Conservation (phyloP, 2,797 vertebrate genomes). For the Ptychadena robeensis region DNA sequence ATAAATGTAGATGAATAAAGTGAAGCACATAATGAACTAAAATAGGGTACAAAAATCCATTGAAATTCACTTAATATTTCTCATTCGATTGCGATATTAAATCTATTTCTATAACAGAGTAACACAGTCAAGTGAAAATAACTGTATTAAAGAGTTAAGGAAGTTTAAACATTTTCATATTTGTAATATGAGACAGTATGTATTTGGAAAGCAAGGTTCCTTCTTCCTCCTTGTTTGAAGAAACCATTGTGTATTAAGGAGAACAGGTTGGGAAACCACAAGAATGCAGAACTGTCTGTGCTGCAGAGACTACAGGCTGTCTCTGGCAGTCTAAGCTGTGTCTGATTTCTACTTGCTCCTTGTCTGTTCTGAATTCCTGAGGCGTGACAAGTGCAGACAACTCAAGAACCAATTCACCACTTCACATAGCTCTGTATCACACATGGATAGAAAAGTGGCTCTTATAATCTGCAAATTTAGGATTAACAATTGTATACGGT, state of each 20-base stretch:
- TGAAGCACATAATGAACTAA: too few relatives aligned
- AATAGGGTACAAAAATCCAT: too few relatives aligned
- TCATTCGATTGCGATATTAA: too few relatives aligned
- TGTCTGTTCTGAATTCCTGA: slow-evolving; percentile 61
- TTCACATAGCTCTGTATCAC: slow-evolving; percentile 4
- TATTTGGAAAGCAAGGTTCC: slow-evolving; percentile 32
- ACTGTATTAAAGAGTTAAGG: slow-evolving; percentile 36
- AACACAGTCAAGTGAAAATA: neutral
- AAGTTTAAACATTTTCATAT: slow-evolving; percentile 34
- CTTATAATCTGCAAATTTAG: neutral
- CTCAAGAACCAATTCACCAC: slow-evolving; percentile 45
- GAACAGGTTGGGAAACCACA: slow-evolving; percentile 63
- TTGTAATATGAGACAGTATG: slow-evolving; percentile 41
- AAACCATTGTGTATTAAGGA: slow-evolving; percentile 56
- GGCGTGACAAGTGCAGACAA: slow-evolving; percentile 52
- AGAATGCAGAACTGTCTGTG: slow-evolving; percentile 59
- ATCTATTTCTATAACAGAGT: too few relatives aligned
- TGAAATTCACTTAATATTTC: too few relatives aligned
- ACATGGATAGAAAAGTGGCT: slow-evolving; percentile 19
- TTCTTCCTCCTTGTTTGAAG: slow-evolving; percentile 49
- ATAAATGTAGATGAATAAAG: too few relatives aligned
- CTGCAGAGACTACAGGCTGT: slow-evolving; percentile 49
- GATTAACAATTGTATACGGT: too few relatives aligned
- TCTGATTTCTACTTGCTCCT: slow-evolving; percentile 48
- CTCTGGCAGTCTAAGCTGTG: slow-evolving; percentile 43